Base-by-base conservation (phyloP, 1,140 invertebrate species). In the Drosophila parabipectinata region DNA sequence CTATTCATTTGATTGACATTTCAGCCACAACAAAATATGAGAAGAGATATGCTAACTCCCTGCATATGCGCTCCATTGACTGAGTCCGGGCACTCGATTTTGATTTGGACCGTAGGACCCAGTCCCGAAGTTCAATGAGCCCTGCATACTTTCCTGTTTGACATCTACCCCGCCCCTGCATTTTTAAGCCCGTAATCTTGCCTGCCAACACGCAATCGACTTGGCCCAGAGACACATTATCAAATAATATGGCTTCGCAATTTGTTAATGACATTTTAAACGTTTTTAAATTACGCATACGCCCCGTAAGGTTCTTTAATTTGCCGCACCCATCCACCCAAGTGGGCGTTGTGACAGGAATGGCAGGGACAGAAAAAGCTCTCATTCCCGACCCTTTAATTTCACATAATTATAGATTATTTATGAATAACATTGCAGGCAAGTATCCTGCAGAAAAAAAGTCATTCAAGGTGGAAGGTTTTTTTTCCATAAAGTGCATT, bases 211-310 rank as follows among this genome's bases (percentile, higher is more conserved):
- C 32, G 48, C 48, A 30, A 61, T 61, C 48, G 21, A 34, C 28
- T n/a, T 4, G 28, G 47, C 44, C 21, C 9, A 47, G 30, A n/a
- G 66, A 66, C 64, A 75, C 64, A 68, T 87, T 81, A 78, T 75
- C 72, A 84, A 66, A 60, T 60, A 68, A 75, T 81, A 74, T 78
- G 74, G 56, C 63, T 24, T 15, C 41, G 44, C 64, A 72, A 78
- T 64, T 87, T 72, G 74, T 82, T 87, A 88, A 87, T 87, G 83
- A 62, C 75, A 76, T 87, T 87, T 87, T 88, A 88, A 87, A 88
- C 74, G 82, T 21, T 87, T 87, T 87, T 59, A 74, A 87, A 88
- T 87, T 87, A 73, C 82, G 78, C 56, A 78, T 78, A 82, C 82
- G 83, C 83, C 82, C 72, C 66, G 64, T 58, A 59, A 51, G 24